phyloP scores from a whole-genome alignment of 1,140 invertebrate species.

The Pseudachorutes palmiensis region DNA sequence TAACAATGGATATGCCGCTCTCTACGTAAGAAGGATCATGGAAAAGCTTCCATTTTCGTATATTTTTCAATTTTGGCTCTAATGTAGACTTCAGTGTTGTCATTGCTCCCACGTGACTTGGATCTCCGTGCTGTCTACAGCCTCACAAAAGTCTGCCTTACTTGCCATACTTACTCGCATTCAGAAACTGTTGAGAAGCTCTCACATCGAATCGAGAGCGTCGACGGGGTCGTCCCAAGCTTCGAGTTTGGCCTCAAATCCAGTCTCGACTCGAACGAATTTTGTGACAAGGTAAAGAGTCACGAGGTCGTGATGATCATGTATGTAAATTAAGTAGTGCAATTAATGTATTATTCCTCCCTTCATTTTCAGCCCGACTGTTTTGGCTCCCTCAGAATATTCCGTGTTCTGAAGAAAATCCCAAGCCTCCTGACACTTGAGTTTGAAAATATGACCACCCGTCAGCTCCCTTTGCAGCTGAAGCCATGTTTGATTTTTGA shows the following conservation, averaged over 20 bases:
- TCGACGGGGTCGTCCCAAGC: slow-evolving; percentile 22
- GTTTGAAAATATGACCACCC: slow-evolving; percentile 15
- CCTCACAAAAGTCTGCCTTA: slow-evolving; percentile 35
- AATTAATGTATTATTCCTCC: too few species aligned
- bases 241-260: slow-evolving; percentile 36
- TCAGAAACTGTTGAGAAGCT: slow-evolving; percentile 17
- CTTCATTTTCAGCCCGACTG: slow-evolving; percentile 32
- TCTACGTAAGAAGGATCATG: slow-evolving; percentile 1
- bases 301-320: too few species aligned
- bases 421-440: slow-evolving; percentile 27
- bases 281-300: slow-evolving; percentile 33
- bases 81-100: neutral
- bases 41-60: neutral
- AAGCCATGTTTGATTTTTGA: slow-evolving; percentile 32
- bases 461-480: slow-evolving; percentile 15
- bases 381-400: slow-evolving; percentile 32
- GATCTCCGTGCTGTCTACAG: slow-evolving; percentile 22
- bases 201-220: slow-evolving; percentile 20
- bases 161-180: slow-evolving; percentile 31
- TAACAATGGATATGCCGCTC: neutral
- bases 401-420: slow-evolving; percentile 24
- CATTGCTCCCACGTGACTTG: slow-evolving; percentile 2
- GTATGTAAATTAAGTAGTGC: too few species aligned
- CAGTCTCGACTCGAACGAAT: slow-evolving; percentile 31
- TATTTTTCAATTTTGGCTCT: neutral